phyloP scores from a whole-genome alignment of 2,888 invertebrate species.

The Metalampra italica region DNA sequence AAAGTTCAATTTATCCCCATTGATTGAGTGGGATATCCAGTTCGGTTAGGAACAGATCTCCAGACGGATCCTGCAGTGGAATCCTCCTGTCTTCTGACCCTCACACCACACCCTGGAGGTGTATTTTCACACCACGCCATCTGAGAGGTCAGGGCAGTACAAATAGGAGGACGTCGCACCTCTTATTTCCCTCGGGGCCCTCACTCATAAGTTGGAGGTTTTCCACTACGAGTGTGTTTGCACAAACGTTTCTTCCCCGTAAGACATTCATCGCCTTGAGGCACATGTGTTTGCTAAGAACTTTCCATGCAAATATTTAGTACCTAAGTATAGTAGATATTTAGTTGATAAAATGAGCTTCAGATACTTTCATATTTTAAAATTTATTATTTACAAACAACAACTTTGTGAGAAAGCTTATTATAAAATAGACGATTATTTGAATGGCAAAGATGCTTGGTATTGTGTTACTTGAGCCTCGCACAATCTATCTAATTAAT shows the following conservation, averaged over 20 bases:
- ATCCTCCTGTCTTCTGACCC: neutral
- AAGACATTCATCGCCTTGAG: neutral
- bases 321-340: neutral
- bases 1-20: too few relatives aligned
- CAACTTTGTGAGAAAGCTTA: too few relatives aligned
- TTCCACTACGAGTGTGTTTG: constrained; percentile 25
- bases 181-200: constrained; percentile 53
- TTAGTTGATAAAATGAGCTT: neutral
- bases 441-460: too few relatives aligned
- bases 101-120: constrained; percentile 4
- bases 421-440: too few relatives aligned
- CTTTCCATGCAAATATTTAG: neutral
- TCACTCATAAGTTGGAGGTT: constrained; percentile 35
- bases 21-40: too few relatives aligned
- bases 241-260: constrained; percentile 1
- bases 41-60: too few relatives aligned
- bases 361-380: too few relatives aligned
- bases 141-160: constrained; percentile 17
- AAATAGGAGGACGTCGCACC: constrained; percentile 41
- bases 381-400: too few relatives aligned
- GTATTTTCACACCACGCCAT: constrained; percentile 9
- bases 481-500: too few relatives aligned
- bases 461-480: too few relatives aligned
- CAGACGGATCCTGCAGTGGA: too few relatives aligned
- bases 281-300: neutral